A percentile compares a stretch with the other conserved stretches of the same genome.
Conservation (phyloP, 2,797 vertebrate genomes). For the Clarias pachynema region DNA sequence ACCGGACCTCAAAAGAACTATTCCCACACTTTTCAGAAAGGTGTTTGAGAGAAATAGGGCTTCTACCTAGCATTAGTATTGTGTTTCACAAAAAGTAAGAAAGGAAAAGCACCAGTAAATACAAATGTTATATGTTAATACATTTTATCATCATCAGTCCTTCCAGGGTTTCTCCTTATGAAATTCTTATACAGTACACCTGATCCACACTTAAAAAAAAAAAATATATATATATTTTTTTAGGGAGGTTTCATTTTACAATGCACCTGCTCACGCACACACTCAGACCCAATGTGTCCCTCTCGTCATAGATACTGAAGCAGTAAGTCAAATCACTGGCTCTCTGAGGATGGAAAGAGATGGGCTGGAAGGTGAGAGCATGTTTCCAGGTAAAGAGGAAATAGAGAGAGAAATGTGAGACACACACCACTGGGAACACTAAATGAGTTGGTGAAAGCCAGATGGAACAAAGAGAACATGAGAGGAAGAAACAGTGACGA, state of each 20-base stretch:
- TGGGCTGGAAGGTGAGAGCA: slow-evolving; percentile 19
- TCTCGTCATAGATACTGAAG: slow-evolving; percentile 44
- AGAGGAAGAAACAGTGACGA: background rate
- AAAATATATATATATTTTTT: no score
- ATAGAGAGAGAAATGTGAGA: background rate
- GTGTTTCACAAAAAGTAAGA: background rate
- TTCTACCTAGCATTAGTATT: background rate
- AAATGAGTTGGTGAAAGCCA: background rate
- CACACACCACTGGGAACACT: background rate
- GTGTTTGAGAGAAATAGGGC: background rate
- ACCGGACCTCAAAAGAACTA: background rate
- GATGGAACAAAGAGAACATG: background rate
- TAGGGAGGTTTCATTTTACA: background rate
- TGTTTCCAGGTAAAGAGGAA: slow-evolving; percentile 58
- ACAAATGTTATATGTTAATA: background rate
- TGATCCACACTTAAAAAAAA: background rate
- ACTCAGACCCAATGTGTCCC: slow-evolving; percentile 18
- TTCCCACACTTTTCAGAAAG: background rate
- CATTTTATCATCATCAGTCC: background rate
- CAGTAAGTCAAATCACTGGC: slow-evolving; percentile 16
- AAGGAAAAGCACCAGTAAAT: background rate
- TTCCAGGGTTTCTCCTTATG: no score
- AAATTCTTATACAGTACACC: background rate
- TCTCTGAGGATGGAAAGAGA: slow-evolving; percentile 42
- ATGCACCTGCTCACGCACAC: background rate